These are phyloP conservation scores for Cataglyphis albicans DNA, from an alignment of 2,888 invertebrate species.

Conservation along the genomic window DNA sequence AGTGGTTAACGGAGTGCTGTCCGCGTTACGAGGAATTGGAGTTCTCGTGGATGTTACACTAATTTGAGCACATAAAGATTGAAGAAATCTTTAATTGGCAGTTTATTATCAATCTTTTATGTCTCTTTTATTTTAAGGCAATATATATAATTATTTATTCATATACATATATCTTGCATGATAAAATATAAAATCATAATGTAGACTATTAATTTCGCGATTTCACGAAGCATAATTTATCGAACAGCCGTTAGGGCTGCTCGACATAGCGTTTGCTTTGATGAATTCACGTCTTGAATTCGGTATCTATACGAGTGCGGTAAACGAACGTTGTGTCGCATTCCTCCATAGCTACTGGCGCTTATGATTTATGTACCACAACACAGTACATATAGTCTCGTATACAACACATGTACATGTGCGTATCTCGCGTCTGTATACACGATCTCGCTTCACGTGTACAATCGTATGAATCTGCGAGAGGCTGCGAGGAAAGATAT, in stretches of 20 bases:
- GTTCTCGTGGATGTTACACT: neutral
- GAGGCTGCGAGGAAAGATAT: slow-evolving; percentile 73
- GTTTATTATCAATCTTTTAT: neutral
- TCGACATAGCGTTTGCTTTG: slow-evolving; percentile 31
- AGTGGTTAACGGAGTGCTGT: slow-evolving; percentile 36
- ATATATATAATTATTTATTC: neutral
- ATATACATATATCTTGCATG: neutral
- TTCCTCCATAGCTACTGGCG: slow-evolving; percentile 75
- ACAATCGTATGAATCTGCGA: slow-evolving; percentile 67
- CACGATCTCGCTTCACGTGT: slow-evolving; percentile 59
- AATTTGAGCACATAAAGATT: neutral
- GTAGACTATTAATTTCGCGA: slow-evolving; percentile 17
- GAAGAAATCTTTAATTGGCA: slow-evolving; percentile 5
- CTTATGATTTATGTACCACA: slow-evolving; percentile 74
- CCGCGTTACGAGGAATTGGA: neutral
- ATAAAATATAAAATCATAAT: neutral
- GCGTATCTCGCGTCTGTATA: slow-evolving; percentile 18
- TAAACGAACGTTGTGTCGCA: slow-evolving; percentile 75
- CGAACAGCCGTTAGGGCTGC: slow-evolving; percentile 24
- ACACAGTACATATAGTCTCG: slow-evolving; percentile 56
- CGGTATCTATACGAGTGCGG: slow-evolving; percentile 30
- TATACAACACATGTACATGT: slow-evolving; percentile 20
- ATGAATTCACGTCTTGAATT: slow-evolving; percentile 28
- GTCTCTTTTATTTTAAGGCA: no score
- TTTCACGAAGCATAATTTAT: slow-evolving; percentile 47